Percentiles rank a stretch among this genome's conserved stretches.
These are phyloP conservation scores for Manis javanica DNA, from an alignment of 2,797 vertebrate species.

Conservation along the genomic window DNA sequence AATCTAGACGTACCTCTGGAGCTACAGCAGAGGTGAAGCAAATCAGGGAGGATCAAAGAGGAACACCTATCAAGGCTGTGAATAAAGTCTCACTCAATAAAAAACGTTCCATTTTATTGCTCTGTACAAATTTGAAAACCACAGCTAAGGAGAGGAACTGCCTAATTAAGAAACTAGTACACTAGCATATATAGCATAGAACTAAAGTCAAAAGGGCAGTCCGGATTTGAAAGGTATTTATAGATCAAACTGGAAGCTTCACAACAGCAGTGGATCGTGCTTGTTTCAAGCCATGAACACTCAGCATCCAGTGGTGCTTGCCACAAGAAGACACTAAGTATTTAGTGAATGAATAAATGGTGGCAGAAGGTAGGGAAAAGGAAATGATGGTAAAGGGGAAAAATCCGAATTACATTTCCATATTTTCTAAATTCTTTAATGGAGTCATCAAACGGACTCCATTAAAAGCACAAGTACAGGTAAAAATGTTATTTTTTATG, in stretches of 20 bases:
- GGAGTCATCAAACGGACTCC: neutral
- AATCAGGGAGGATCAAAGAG: neutral
- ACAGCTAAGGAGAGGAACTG: neutral
- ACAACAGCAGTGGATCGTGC: neutral
- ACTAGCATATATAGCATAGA: neutral
- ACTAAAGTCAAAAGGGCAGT: neutral
- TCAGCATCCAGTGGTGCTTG: neutral
- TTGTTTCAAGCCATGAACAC: neutral
- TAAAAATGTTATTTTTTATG: neutral
- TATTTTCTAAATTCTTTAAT: conserved; percentile 55
- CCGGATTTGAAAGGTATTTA: neutral
- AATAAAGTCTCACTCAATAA: neutral
- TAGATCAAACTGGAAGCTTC: neutral
- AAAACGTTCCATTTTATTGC: neutral
- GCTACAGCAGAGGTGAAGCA: neutral
- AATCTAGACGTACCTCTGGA: neutral
- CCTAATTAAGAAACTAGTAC: neutral
- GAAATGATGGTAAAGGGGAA: neutral
- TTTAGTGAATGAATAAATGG: conserved; percentile 9
- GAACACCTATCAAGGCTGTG: neutral
- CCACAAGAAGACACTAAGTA: neutral
- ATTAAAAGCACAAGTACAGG: conserved; percentile 22
- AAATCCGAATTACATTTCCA: conserved; percentile 72
- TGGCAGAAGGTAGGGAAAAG: neutral
- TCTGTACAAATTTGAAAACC: neutral